phyloP scores from a whole-genome alignment of 2,113 vertebrate genomes.

The Tyto alba region DNA sequence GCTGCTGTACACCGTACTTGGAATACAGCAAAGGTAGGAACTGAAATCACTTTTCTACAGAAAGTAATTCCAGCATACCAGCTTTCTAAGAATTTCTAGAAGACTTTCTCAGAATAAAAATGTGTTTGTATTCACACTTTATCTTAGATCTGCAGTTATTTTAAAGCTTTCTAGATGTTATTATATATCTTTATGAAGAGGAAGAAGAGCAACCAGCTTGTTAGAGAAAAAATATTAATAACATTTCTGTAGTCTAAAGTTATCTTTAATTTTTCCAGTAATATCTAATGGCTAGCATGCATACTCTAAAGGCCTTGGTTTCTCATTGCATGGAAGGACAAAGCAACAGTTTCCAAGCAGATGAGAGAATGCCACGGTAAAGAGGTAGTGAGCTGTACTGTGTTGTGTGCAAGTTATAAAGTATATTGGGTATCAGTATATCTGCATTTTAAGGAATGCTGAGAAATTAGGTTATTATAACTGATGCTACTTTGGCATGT shows the following conservation, averaged over 20 bases:
- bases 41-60: neutral
- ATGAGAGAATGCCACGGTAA: neutral
- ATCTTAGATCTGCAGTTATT: neutral
- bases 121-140: neutral
- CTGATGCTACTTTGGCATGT: neutral
- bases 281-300: neutral
- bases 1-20: neutral
- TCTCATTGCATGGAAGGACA: neutral
- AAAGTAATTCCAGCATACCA: neutral
- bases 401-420: neutral
- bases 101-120: neutral
- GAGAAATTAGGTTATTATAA: neutral
- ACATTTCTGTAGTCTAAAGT: neutral
- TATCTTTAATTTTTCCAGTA: neutral
- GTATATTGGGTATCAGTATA: neutral
- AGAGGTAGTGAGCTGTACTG: accelerated
- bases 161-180: neutral
- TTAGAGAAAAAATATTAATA: neutral
- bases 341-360: neutral
- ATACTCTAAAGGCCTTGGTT: neutral
- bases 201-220: neutral
- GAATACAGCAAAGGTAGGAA: neutral
- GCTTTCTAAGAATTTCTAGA: neutral
- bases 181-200: neutral
- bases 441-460: neutral